Percentiles rank a stretch among this genome's conserved stretches.
Conservation (phyloP, 1,140 invertebrate genomes). For the Drosophila leontia region DNA sequence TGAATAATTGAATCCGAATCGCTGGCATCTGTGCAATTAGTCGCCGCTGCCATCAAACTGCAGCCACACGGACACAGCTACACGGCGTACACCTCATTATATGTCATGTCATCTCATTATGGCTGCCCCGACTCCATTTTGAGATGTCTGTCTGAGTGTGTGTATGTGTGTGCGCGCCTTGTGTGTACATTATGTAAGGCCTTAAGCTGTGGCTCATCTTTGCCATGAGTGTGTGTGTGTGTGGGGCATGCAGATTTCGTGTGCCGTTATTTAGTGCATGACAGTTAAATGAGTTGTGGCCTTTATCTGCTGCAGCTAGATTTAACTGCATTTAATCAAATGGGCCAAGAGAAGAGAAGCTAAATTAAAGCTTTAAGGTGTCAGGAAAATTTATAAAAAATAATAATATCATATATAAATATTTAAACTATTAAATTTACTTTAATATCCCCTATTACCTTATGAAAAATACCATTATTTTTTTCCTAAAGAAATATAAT, state of each 20-base stretch:
- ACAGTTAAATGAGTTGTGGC: slow-evolving; percentile 81
- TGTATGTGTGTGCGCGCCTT: slow-evolving; percentile 2
- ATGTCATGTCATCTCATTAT: slow-evolving; percentile 83
- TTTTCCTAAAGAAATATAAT: background rate
- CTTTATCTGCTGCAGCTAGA: slow-evolving; percentile 41
- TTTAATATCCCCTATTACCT: background rate
- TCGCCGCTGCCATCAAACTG: slow-evolving; percentile 58
- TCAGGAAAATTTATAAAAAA: background rate
- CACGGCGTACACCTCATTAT: slow-evolving; percentile 69
- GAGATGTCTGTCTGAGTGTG: slow-evolving; percentile 2
- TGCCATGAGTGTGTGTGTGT: slow-evolving; percentile 17
- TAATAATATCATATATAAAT: too few species aligned
- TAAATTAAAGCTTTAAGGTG: background rate
- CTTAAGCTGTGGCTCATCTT: slow-evolving; percentile 47
- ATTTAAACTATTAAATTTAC: too few species aligned
- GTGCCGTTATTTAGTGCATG: slow-evolving; percentile 79
- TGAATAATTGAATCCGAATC: slow-evolving; percentile 83
- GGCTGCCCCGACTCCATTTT: slow-evolving; percentile 33
- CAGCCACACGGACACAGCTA: slow-evolving; percentile 43
- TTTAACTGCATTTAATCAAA: slow-evolving; percentile 70
- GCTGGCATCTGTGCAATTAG: slow-evolving; percentile 67
- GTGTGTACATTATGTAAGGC: slow-evolving; percentile 61
- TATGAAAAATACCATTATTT: background rate
- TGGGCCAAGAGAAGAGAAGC: slow-evolving; percentile 26
- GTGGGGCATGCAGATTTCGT: slow-evolving; percentile 66